A percentile compares a stretch with the other conserved stretches of the same genome.
phyloP scores from a whole-genome alignment of 2,888 invertebrate species.

The Ethmia dodecea region DNA sequence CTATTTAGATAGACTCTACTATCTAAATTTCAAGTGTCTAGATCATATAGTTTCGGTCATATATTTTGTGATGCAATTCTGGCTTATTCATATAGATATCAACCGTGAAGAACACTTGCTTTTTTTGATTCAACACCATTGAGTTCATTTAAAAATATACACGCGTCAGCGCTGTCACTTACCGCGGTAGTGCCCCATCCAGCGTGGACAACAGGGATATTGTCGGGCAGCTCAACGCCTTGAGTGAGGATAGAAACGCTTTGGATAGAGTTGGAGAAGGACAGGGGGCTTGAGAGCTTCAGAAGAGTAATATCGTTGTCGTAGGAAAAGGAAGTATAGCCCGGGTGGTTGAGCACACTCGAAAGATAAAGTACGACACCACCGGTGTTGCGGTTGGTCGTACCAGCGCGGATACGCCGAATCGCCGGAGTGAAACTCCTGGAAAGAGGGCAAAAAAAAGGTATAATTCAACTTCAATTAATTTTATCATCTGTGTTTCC shows the following conservation, averaged over 20 bases:
- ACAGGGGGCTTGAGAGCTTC: constrained; percentile 21
- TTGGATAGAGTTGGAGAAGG: constrained; percentile 18
- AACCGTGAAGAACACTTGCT: no score
- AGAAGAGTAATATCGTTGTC: constrained; percentile 41
- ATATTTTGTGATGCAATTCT: no score
- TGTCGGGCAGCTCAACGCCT: constrained; percentile 20
- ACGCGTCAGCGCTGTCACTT: no score
- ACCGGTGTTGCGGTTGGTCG: constrained; percentile 36
- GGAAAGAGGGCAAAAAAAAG: no score
- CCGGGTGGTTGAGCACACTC: constrained; percentile 25
- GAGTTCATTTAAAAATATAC: no score
- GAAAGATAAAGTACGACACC: constrained; percentile 25
- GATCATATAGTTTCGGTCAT: no score
- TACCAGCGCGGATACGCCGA: constrained; percentile 45
- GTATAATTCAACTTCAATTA: no score
- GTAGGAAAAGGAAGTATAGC: constrained; percentile 10
- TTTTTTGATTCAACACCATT: no score
- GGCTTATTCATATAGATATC: no score
- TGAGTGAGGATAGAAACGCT: constrained; percentile 17
- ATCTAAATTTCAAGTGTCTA: no score
- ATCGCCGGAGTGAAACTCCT: constrained; percentile 11
- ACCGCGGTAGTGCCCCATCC: constrained; percentile 32
- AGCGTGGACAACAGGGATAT: constrained; percentile 24
- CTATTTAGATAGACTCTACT: no score
- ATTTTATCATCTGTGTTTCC: no score